phyloP scores from a whole-genome alignment of 2,113 vertebrate genomes.

The Nothoprocta perdicaria region DNA sequence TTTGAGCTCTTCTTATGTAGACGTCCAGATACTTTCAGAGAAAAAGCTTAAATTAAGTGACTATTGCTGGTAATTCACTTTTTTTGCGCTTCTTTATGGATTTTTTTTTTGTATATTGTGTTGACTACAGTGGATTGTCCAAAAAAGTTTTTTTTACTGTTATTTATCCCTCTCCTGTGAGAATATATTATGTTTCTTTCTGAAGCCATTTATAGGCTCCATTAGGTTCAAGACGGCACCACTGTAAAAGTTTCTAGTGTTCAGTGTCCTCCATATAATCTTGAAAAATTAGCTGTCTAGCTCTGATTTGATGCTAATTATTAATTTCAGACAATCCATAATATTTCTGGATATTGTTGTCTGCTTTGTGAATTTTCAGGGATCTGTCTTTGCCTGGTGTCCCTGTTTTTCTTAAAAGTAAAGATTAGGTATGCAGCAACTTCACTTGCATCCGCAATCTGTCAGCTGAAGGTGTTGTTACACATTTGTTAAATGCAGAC shows the following conservation, averaged over 20 bases:
- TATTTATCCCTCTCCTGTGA: background rate
- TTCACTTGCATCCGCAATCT: background rate
- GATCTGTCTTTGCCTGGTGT: background rate
- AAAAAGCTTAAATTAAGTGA: background rate
- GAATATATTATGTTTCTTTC: background rate
- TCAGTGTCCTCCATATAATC: background rate
- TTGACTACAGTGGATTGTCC: background rate
- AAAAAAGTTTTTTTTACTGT: background rate
- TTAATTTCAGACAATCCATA: background rate
- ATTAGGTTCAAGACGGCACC: background rate
- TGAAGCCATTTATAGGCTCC: background rate
- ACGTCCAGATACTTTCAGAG: background rate
- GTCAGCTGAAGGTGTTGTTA: background rate
- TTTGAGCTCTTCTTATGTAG: background rate
- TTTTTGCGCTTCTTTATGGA: background rate
- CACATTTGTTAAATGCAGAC: background rate
- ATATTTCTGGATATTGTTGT: background rate
- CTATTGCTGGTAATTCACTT: background rate
- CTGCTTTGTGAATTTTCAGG: background rate
- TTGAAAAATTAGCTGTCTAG: background rate
- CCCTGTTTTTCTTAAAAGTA: background rate
- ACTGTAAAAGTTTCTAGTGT: background rate
- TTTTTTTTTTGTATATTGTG: background rate
- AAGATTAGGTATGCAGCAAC: accelerated
- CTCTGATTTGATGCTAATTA: background rate